A percentile compares a stretch with the other conserved stretches of the same genome.
These are phyloP conservation scores for Drosophila punjabiensis DNA, from an alignment of 1,140 invertebrate species.

Conservation along the genomic window DNA sequence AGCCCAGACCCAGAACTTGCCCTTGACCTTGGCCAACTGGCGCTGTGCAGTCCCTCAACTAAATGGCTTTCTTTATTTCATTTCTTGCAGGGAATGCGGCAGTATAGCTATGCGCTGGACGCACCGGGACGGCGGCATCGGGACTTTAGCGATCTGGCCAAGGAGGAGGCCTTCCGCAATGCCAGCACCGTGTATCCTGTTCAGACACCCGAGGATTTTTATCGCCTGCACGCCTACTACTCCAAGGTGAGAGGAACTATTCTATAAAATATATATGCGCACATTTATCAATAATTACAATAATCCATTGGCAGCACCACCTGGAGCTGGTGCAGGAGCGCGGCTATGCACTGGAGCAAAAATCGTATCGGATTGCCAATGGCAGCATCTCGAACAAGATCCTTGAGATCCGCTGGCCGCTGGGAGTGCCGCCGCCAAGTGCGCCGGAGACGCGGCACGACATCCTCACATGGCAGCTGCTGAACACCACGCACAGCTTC, in stretches of 20 bases:
- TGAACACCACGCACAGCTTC: conserved; percentile 93
- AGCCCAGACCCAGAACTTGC: conserved; percentile 10
- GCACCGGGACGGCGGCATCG: conserved; percentile 86
- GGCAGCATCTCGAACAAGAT: conserved; percentile 86
- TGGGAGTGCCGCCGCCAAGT: conserved; percentile 90
- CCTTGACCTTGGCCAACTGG: conserved; percentile 27
- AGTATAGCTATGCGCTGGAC: conserved; percentile 86
- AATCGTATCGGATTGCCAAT: conserved; percentile 81
- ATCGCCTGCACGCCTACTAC: conserved; percentile 90
- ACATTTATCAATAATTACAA: background rate
- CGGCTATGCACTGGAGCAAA: conserved; percentile 86
- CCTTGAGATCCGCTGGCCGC: conserved; percentile 90
- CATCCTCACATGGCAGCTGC: conserved; percentile 93
- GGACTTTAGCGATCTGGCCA: conserved; percentile 85
- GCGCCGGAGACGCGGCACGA: conserved; percentile 93
- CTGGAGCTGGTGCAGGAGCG: conserved; percentile 86
- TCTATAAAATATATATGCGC: background rate
- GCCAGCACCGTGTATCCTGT: conserved; percentile 89
- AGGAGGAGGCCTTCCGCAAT: conserved; percentile 86
- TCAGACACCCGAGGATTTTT: conserved; percentile 88
- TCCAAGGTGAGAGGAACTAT: conserved; percentile 86
- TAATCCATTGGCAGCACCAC: conserved; percentile 69
- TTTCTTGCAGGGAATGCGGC: conserved; percentile 86
- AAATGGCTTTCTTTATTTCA: conserved; percentile 8
- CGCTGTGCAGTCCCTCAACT: background rate